Conservation (phyloP, 2,888 invertebrate genomes). For the Dilophus febrilis region DNA sequence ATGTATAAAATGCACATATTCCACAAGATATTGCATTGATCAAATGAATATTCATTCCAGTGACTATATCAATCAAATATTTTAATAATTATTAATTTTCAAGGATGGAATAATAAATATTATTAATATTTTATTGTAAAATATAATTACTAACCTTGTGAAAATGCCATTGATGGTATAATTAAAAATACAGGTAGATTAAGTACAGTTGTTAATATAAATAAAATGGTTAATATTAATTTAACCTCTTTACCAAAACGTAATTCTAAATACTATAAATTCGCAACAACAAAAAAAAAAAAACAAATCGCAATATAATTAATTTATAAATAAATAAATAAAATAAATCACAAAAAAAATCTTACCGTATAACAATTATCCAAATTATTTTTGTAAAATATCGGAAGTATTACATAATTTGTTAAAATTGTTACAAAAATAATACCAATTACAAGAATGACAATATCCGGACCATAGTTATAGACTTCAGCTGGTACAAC, state of each 20-base stretch:
- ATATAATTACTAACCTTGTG: conserved; percentile 25
- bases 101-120: too few species aligned
- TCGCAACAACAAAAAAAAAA: too few species aligned
- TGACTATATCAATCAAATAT: conserved; percentile 27
- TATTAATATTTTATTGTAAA: too few species aligned
- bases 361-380: conserved; percentile 33
- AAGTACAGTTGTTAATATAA: conserved; percentile 19
- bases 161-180: conserved; percentile 23
- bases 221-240: conserved; percentile 20
- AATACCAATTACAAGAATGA: conserved; percentile 26
- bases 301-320: too few species aligned
- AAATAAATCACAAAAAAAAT: too few species aligned
- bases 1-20: conserved; percentile 42
- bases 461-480: conserved; percentile 32
- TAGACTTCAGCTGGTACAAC: conserved; percentile 37
- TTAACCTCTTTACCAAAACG: conserved; percentile 22
- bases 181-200: conserved; percentile 25
- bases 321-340: too few species aligned
- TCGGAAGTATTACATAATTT: conserved; percentile 30
- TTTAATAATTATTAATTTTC: too few species aligned
- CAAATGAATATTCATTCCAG: conserved; percentile 36
- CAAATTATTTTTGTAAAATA: conserved; percentile 33
- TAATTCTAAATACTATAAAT: conserved; percentile 22
- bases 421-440: conserved; percentile 22
- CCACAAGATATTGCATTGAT: conserved; percentile 35